phyloP scores from a whole-genome alignment of 2,888 invertebrate species.

The Cepaea hortensis region DNA sequence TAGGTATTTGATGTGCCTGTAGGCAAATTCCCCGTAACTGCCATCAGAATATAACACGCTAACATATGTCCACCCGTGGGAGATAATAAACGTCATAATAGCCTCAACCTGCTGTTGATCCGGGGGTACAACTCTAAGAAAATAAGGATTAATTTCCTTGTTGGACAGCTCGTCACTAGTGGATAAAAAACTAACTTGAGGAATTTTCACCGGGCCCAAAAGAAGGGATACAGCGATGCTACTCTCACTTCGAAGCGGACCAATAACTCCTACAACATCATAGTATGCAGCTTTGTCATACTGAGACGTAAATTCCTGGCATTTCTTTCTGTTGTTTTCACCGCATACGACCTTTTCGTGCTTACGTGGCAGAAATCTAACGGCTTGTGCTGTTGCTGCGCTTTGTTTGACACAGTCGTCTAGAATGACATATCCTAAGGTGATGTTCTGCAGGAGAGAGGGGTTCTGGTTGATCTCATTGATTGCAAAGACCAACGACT shows the following conservation, averaged over 20 bases:
- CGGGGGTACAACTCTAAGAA: slow-evolving; percentile 62
- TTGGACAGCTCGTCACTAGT: slow-evolving; percentile 60
- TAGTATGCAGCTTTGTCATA: slow-evolving; percentile 13
- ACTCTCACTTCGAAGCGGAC: slow-evolving; percentile 36
- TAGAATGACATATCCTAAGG: slow-evolving; percentile 46
- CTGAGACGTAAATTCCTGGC: background rate
- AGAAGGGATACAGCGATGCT: slow-evolving; percentile 55
- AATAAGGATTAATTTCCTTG: slow-evolving; percentile 57
- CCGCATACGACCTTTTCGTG: background rate
- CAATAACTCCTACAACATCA: slow-evolving; percentile 45
- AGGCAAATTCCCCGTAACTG: slow-evolving; percentile 63
- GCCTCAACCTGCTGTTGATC: slow-evolving; percentile 59
- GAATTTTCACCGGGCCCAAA: slow-evolving; percentile 56
- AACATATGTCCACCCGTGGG: slow-evolving; percentile 85
- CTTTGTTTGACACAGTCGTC: slow-evolving; percentile 49
- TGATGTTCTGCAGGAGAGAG: slow-evolving; percentile 41
- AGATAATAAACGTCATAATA: slow-evolving; percentile 57
- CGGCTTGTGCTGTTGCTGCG: slow-evolving; percentile 44
- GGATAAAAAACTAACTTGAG: slow-evolving; percentile 60
- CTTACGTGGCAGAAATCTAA: slow-evolving; percentile 45
- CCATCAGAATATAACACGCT: slow-evolving; percentile 85
- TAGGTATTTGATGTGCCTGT: slow-evolving; percentile 39
- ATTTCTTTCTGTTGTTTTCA: background rate
- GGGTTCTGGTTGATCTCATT: slow-evolving; percentile 35
- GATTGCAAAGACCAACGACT: slow-evolving; percentile 45